phyloP scores from a whole-genome alignment of 1,140 invertebrate species.

The Batillaria attramentaria region DNA sequence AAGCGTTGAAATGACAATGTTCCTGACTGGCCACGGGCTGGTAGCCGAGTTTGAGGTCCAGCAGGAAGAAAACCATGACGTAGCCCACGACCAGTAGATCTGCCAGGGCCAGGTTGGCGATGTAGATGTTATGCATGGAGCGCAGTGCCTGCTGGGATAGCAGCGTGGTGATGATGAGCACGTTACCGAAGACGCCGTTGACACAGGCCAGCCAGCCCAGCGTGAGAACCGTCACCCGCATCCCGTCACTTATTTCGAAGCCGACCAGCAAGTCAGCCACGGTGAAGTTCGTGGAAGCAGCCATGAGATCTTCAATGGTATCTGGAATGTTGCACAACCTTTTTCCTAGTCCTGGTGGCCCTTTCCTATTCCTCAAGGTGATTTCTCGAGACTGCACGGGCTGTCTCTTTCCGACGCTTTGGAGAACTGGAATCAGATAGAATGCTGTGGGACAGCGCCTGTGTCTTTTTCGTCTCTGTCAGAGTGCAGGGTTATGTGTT shows the following conservation, averaged over 20 bases:
- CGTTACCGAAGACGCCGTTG: slow-evolving; percentile 58
- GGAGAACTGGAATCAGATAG: no score
- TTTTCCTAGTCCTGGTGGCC: no score
- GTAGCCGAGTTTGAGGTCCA: slow-evolving; percentile 24
- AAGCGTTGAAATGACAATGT: slow-evolving; percentile 33
- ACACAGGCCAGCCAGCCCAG: slow-evolving; percentile 28
- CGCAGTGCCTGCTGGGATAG: slow-evolving; percentile 62
- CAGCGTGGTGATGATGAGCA: slow-evolving; percentile 69
- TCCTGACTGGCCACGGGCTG: slow-evolving; percentile 29
- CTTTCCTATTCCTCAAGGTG: no score
- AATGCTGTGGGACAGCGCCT: no score
- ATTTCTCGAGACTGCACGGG: no score
- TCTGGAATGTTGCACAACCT: no score
- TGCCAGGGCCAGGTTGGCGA: slow-evolving; percentile 69
- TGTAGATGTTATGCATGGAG: slow-evolving; percentile 69
- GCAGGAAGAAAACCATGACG: slow-evolving; percentile 81
- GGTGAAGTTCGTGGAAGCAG: not conserved
- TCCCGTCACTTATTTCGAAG: not conserved
- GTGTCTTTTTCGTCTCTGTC: no score
- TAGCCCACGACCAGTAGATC: slow-evolving; percentile 78
- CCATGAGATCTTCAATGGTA: no score
- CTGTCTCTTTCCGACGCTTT: no score
- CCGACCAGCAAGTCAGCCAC: not conserved
- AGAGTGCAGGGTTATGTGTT: no score
- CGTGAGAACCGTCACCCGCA: slow-evolving; percentile 19